Evolutionary conservation across 2,888 invertebrate species (phyloP), one percentile per base, ranked within the genome.

Genomic region (Branchipolynoe longqiensis): DNA sequence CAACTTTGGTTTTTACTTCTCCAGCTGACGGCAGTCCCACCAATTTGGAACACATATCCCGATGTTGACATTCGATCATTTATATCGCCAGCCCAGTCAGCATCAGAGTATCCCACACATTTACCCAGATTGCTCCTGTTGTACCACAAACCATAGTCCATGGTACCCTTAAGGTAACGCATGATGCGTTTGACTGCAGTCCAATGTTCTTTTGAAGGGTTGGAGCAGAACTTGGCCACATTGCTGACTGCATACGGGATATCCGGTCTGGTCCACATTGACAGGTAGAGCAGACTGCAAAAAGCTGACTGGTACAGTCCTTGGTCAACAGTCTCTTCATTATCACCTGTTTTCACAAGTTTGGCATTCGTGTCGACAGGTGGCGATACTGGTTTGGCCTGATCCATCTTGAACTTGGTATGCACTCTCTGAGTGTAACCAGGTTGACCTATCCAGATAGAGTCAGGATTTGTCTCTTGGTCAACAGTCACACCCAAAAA

Each of bases 1-100:
- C 88, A 82, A 22, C 85, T 85, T 86, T 93, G 93, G 85, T 90
- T 92, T 59, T 87, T 91, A 8, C 91, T 90, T 0, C 78, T 85
- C 92, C 93, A 93, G 28, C 85, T 83, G 2, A 93, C 89, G 0
- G 90, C 89, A 59, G 87, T 87, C 38, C 90, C 91, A 87, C 86
- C 90, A 0, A 91, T 59, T 85, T 87, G 82, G 59, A 92, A 87
- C 0, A 91, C 14, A 82, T 89, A 92, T 22, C 93, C 92, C 28
- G 90, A 89, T 25, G 91, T 91, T 4, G 92, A 92, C 83, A 91
- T 91, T 31, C 92, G 83, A 83, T 84, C 81, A 59, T 89, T 88
- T 4, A 33, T 69, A 58, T 90, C 90, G 6, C 88, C 87, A n/a
- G 88, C 91, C 91, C 90, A 92, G 82, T 92, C 91, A 25, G 91